Conservation (phyloP, 2,888 invertebrate species). For the Cryptocheilus praepositus region DNA sequence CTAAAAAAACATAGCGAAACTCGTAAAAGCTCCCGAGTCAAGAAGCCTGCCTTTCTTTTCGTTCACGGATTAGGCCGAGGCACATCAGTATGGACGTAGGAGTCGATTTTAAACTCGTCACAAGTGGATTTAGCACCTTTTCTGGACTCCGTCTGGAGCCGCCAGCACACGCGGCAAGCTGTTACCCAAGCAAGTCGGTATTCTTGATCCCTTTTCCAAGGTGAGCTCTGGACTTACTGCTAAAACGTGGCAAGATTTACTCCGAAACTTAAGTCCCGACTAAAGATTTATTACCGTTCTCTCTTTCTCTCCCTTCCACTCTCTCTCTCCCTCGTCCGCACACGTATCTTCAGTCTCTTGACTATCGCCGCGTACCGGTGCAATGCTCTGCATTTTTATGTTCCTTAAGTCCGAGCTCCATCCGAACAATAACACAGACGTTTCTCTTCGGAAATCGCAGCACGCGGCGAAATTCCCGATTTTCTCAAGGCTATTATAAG, state of each 20-base stretch:
- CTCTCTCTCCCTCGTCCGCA: constrained; percentile 41
- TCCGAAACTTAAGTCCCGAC: constrained; percentile 71
- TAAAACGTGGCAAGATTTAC: constrained; percentile 75
- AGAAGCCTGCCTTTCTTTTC: constrained; percentile 10
- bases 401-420: neutral
- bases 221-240: constrained; percentile 73
- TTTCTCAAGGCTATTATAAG: too few species aligned
- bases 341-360: constrained; percentile 50
- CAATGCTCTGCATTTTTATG: constrained; percentile 62
- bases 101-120: constrained; percentile 67
- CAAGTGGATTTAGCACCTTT: constrained; percentile 68
- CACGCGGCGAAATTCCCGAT: too few species aligned
- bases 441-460: neutral
- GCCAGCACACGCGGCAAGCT: constrained; percentile 45
- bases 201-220: constrained; percentile 67
- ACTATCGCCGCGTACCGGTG: constrained; percentile 43
- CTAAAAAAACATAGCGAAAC: constrained; percentile 9
- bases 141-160: constrained; percentile 53
- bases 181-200: constrained; percentile 61
- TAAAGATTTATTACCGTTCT: constrained; percentile 71
- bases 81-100: constrained; percentile 62
- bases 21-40: neutral
- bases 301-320: constrained; percentile 26
- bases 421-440: constrained; percentile 5
- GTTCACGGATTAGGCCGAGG: constrained; percentile 45